Evolutionary conservation across 2,113 vertebrate genomes (phyloP).

Genomic region (Fukomys damarensis): DNA sequence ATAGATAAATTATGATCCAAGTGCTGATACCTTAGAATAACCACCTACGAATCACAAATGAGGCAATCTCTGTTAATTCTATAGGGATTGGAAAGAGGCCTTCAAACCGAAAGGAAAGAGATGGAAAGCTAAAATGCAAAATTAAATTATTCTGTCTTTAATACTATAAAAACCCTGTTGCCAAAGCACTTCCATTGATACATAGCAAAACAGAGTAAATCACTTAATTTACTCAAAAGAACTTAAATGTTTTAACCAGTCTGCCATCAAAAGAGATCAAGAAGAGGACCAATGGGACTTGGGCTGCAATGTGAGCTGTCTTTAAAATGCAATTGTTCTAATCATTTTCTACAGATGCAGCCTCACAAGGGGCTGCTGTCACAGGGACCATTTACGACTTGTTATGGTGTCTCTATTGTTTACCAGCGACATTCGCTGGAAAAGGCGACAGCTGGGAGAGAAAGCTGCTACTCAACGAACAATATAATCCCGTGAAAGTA

Average conservation of each 20-base stretch:
- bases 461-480: constrained; percentile 92
- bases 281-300: constrained; percentile 92
- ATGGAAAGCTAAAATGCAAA: background rate
- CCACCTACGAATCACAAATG: constrained; percentile 16
- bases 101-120: constrained; percentile 35
- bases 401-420: constrained; percentile 96
- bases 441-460: constrained; percentile 96
- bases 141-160: constrained; percentile 56
- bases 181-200: constrained; percentile 81
- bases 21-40: constrained; percentile 30
- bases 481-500: constrained; percentile 95
- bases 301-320: constrained; percentile 90
- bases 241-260: constrained; percentile 91
- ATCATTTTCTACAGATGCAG: constrained; percentile 97
- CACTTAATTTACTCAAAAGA: constrained; percentile 90
- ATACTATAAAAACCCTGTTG: constrained; percentile 74
- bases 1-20: background rate
- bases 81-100: background rate
- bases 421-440: constrained; percentile 89
- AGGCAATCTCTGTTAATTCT: constrained; percentile 38
- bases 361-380: constrained; percentile 95
- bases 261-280: constrained; percentile 90
- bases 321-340: constrained; percentile 99
- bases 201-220: constrained; percentile 87
- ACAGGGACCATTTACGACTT: constrained; percentile 93